Evolutionary conservation across 92 coral and sea anemone species (phyloP), one percentile per base, ranked within the genome.

Genomic region (Epizoanthus illoricatus): DNA sequence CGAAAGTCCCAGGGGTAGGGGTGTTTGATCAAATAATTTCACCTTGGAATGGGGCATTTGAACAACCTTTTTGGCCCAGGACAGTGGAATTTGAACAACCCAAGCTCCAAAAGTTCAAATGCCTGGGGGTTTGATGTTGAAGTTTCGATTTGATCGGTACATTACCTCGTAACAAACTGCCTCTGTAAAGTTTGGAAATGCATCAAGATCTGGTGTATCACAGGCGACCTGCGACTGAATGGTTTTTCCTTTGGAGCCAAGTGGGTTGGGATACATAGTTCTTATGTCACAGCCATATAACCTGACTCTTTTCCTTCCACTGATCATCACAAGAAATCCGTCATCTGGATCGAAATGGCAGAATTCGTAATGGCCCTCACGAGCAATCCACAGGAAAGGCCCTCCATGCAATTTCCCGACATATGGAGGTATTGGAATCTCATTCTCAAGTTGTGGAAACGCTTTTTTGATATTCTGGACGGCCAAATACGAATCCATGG

Each of bases 331-430:
- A 17, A 85, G 76, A 69, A 85, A 11, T 15, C 81, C 81, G 55
- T 85, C 88, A 57, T 85, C 88, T 52, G 88, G 88, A 23, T 85
- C 88, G 23, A 85, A 85, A 58, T 85, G 88, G 23, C 88, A 85
- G 68, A 85, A 85, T 58, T 85, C 88, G 66, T 85, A 85, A 59
- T 85, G 88, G 12, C 81, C 74, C 9, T 65, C 69, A 23, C 70
- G 71, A 55, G 84, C 88, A 7, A 85, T 78, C 88, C 88, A 85
- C 47, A 85, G 45, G 57, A 67, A 85, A 1, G 88, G 88, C 15
- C 88, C 88, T 17, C 74, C 88, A 49, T 85, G 88, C 40, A 85
- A 16, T 69, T 85, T 85, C 9, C 88, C 88, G 36, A 85, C 76
- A 68, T 45, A 78, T 2, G 84, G 61, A 2, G 88, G 88, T 13